Percentiles rank a stretch among this genome's conserved stretches.
These are phyloP conservation scores for Pantherophis guttatus DNA, from an alignment of 2,113 vertebrate species.

Conservation along the genomic window DNA sequence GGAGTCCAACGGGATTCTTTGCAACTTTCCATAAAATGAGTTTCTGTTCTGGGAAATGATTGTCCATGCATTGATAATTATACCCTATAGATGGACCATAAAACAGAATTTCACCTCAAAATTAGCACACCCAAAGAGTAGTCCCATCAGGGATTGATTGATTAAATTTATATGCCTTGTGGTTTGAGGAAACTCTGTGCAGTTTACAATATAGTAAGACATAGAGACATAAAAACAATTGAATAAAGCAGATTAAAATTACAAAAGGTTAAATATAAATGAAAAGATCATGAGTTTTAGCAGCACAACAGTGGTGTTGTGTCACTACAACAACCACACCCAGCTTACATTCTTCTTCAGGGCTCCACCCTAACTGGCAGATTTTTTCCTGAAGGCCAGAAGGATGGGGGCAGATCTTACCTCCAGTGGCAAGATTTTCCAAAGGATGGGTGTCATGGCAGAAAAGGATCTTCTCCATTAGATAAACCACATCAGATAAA, in stretches of 20 bases:
- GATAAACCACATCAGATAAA: neutral
- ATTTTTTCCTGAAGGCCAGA: neutral
- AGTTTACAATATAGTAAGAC: neutral
- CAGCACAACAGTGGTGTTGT: neutral
- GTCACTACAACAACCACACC: neutral
- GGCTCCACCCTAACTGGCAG: neutral
- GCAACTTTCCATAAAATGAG: neutral
- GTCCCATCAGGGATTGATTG: neutral
- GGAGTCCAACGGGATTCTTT: neutral
- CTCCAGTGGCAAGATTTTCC: neutral
- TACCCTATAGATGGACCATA: neutral
- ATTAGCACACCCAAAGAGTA: neutral
- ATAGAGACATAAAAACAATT: neutral
- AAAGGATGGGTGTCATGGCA: neutral
- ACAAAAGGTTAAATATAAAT: neutral
- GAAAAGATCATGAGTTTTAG: neutral
- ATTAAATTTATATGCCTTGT: neutral
- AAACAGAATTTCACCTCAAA: neutral
- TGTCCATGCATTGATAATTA: neutral
- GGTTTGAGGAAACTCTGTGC: neutral
- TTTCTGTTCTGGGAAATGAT: neutral
- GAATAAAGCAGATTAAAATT: neutral
- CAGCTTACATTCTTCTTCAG: neutral
- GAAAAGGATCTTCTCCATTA: neutral
- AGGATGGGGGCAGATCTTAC: neutral